phyloP scores from a whole-genome alignment of 2,113 vertebrate genomes.

The Corythornis vintsioides region DNA sequence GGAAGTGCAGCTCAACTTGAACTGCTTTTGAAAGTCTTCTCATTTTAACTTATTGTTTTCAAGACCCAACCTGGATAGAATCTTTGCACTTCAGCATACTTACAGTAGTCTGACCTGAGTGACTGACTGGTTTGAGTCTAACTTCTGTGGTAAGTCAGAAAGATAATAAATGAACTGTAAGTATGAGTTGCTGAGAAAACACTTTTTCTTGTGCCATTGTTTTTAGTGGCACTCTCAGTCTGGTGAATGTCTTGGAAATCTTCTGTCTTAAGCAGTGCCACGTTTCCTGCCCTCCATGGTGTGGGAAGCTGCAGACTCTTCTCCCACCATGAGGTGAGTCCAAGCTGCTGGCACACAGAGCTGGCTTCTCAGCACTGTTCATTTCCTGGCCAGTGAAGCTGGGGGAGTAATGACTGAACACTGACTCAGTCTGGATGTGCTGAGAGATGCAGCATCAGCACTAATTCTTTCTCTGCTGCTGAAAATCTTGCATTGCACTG shows the following conservation, averaged over 20 bases:
- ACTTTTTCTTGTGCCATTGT: not conserved
- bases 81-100: not conserved
- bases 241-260: not conserved
- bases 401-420: conserved; percentile 36
- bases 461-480: conserved; percentile 24
- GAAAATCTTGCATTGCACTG: conserved; percentile 1
- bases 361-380: not conserved
- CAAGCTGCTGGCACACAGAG: not conserved
- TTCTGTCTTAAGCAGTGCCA: not conserved
- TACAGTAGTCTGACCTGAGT: not conserved
- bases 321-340: not conserved
- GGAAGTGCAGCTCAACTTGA: not conserved
- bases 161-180: not conserved
- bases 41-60: not conserved
- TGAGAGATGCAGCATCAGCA: conserved; percentile 42
- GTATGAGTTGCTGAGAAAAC: not conserved
- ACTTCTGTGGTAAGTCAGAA: not conserved
- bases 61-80: not conserved
- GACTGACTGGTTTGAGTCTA: not conserved
- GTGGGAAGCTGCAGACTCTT: not conserved
- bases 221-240: not conserved
- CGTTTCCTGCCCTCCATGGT: not conserved
- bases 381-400: not conserved
- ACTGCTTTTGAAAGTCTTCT: not conserved
- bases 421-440: conserved; percentile 31